These are phyloP conservation scores for Enteromius treurensis DNA, from an alignment of 2,797 vertebrate species.

Conservation along the genomic window DNA sequence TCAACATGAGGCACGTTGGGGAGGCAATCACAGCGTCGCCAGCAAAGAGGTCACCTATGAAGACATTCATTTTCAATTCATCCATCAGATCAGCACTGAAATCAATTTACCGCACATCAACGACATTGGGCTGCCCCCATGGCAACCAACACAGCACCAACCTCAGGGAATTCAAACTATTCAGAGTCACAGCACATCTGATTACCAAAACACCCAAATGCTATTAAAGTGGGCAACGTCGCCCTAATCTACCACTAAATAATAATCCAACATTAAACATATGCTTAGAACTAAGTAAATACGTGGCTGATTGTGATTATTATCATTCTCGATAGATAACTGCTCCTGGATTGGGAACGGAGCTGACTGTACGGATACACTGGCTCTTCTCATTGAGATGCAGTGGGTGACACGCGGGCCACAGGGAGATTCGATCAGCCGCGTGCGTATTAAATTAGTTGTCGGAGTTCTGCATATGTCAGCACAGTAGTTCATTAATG, in stretches of 20 bases:
- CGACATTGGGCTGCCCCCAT: slow-evolving; percentile 54
- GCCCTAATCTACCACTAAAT: slow-evolving; percentile 48
- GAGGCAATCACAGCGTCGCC: slow-evolving; percentile 65
- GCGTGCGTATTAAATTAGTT: slow-evolving; percentile 63
- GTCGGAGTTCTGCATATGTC: slow-evolving; percentile 64
- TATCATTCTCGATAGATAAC: slow-evolving; percentile 52
- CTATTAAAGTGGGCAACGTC: slow-evolving; percentile 38
- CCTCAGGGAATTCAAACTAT: slow-evolving; percentile 55
- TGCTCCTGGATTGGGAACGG: slow-evolving; percentile 19
- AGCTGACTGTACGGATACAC: slow-evolving; percentile 16
- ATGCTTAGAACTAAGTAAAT: slow-evolving; percentile 52
- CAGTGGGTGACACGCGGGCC: slow-evolving; percentile 55
- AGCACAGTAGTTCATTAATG: slow-evolving; percentile 67
- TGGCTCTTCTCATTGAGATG: slow-evolving; percentile 61
- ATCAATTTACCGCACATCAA: slow-evolving; percentile 63
- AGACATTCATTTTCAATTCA: slow-evolving; percentile 70
- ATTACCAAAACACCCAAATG: slow-evolving; percentile 53
- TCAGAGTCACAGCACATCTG: slow-evolving; percentile 44
- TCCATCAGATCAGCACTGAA: slow-evolving; percentile 65
- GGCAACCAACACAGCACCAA: slow-evolving; percentile 57
- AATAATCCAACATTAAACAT: slow-evolving; percentile 62
- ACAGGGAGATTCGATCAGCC: slow-evolving; percentile 63
- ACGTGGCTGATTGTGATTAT: slow-evolving; percentile 60
- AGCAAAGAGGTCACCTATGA: slow-evolving; percentile 67
- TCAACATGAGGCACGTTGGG: slow-evolving; percentile 59